Evolutionary conservation across 2,888 invertebrate species (phyloP), one percentile per base, ranked within the genome.

Genomic region (Nemotelus pantherinus): DNA sequence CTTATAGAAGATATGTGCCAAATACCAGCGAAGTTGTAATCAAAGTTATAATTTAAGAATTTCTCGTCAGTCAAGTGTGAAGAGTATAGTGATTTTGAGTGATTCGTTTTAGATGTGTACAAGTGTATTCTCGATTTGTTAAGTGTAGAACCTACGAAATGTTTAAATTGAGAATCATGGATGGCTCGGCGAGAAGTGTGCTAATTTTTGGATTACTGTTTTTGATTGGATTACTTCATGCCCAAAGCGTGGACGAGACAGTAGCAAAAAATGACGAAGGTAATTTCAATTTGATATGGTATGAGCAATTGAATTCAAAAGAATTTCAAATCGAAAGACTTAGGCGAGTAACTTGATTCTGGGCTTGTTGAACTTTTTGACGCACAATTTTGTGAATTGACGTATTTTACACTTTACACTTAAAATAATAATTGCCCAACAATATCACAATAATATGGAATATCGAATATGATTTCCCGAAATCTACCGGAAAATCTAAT

Each of bases 221-320:
- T 43, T 10, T 63, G 63, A 60, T 77, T 74, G 78, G 78, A 78
- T 78, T 78, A 72, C 41, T 77, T 43, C 67, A 63, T 60, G 78
- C 74, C 45, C 44, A 76, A 53, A 43, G 25, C 4, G 53, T 67
- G n/a, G 55, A 41, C 39, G 50, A 67, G 41, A 48, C 41, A 10
- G 41, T 9, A 3, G 9, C 25, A 43, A 75, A 43, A 63, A 41
- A 63, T 55, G 53, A 53, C 4, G 65, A 50, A 76, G 76, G 76
- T 76, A 76, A 76, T 43, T 65, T 25, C 3, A 10, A 44, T 47
- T 45, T 65, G 10, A 2, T 44, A 44, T 9, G 53, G 2, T 39
- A n/a, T 65, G 7, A 65, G 10, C 48, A 68, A 25, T 45, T 41
- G 3, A 55, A 1, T 41, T 63, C 41, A 9, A 74, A 43, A 7